Conservation (phyloP, 2,113 vertebrate genomes). For the Ammodytes dubius region DNA sequence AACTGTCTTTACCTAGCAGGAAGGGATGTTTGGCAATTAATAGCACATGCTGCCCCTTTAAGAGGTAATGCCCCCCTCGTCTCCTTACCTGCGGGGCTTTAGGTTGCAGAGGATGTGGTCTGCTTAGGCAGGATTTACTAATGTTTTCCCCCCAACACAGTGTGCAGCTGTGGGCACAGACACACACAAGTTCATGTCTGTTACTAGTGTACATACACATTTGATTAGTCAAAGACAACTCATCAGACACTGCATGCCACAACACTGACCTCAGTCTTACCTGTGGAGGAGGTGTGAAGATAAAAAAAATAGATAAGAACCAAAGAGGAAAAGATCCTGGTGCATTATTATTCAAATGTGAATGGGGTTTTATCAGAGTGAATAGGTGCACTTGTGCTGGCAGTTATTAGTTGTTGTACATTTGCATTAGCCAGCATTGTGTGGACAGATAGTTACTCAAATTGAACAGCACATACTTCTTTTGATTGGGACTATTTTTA, state of each 20-base stretch:
- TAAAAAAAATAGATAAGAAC: neutral
- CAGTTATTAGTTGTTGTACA: constrained; percentile 10
- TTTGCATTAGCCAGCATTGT: constrained; percentile 39
- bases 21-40: constrained; percentile 31
- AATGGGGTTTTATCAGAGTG: constrained; percentile 26
- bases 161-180: constrained; percentile 56
- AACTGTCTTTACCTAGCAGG: neutral
- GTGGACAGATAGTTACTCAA: constrained; percentile 42
- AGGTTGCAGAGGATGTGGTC: constrained; percentile 77
- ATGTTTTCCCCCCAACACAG: constrained; percentile 75
- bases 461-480: neutral
- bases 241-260: neutral
- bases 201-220: constrained; percentile 8
- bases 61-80: constrained; percentile 45
- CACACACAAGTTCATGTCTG: constrained; percentile 37
- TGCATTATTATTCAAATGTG: constrained; percentile 25
- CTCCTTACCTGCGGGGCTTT: constrained; percentile 72
- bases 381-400: constrained; percentile 17
- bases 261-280: constrained; percentile 30
- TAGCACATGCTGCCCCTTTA: constrained; percentile 45
- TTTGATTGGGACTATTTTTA: too few relatives aligned
- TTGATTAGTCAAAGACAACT: constrained; percentile 10
- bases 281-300: neutral
- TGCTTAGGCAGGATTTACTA: constrained; percentile 73
- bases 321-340: neutral